Evolutionary conservation across 2,888 invertebrate species (phyloP).

Genomic region (Cephonodes hylas): DNA sequence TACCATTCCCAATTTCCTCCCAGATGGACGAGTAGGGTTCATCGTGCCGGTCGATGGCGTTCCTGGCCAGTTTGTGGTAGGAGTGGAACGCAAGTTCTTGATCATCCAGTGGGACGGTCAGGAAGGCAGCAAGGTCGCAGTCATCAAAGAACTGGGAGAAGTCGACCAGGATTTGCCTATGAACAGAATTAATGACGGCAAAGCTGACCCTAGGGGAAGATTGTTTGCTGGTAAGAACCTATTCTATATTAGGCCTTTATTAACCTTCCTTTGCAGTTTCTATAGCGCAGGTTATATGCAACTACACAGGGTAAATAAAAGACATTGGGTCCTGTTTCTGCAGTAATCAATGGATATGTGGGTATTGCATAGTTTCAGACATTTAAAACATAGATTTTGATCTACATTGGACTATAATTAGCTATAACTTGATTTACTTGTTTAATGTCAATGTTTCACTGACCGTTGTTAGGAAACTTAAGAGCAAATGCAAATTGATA

Average conservation of each 20-base stretch:
- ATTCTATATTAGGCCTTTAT: too few relatives aligned
- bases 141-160: conserved; percentile 73
- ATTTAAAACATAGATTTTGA: background rate
- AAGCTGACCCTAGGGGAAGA: conserved; percentile 87
- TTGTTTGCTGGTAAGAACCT: conserved; percentile 85
- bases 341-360: too few relatives aligned
- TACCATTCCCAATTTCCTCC: too few relatives aligned
- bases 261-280: too few relatives aligned
- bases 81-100: conserved; percentile 81
- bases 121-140: conserved; percentile 66
- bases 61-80: conserved; percentile 83
- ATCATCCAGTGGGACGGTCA: conserved; percentile 85
- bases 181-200: conserved; percentile 89
- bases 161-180: conserved; percentile 79
- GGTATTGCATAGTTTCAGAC: background rate
- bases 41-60: conserved; percentile 84
- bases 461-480: too few relatives aligned
- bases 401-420: too few relatives aligned
- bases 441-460: too few relatives aligned
- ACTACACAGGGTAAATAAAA: too few relatives aligned
- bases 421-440: background rate
- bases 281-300: background rate
- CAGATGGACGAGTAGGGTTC: conserved; percentile 74
- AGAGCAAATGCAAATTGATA: too few relatives aligned
- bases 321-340: too few relatives aligned